Percentiles rank a stretch among this genome's conserved stretches.
Conservation (phyloP, 2,888 invertebrate species). For the Alentia gelatinosa region DNA sequence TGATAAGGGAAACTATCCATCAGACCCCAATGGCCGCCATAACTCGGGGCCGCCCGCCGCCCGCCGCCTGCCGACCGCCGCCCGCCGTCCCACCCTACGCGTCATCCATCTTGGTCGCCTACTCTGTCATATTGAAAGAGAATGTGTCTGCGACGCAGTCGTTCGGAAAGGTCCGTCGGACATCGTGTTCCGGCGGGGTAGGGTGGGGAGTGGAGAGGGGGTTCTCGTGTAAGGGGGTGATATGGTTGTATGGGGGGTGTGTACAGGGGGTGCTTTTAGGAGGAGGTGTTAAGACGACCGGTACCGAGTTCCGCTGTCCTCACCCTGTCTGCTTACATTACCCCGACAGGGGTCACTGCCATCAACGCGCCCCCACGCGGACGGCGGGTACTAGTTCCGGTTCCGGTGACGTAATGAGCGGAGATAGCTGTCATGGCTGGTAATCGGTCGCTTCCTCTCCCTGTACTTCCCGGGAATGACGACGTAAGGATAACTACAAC, state of each 20-base stretch:
- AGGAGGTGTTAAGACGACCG: no score
- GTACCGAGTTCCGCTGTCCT: not conserved
- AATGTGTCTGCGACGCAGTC: not conserved
- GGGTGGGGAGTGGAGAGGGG: not conserved
- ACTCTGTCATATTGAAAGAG: conserved; percentile 52
- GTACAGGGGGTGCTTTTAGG: not conserved
- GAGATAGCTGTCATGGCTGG: not conserved
- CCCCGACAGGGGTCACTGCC: not conserved
- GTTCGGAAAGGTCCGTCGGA: not conserved
- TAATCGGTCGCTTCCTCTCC: not conserved
- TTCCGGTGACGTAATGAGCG: conserved; percentile 24
- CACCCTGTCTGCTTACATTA: not conserved
- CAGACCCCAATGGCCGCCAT: conserved; percentile 30
- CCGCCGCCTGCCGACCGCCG: not conserved
- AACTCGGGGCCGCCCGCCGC: not conserved
- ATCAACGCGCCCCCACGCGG: not conserved
- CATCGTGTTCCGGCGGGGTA: not conserved
- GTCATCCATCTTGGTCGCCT: conserved; percentile 17
- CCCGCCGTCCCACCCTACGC: no score
- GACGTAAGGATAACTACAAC: no score
- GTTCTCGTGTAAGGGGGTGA: not conserved
- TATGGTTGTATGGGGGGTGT: not conserved
- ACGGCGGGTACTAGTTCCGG: not conserved
- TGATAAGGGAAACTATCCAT: conserved; percentile 31
- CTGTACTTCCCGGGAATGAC: not conserved